Evolutionary conservation across 2,888 invertebrate species (phyloP).

Genomic region (Drosophila leonis): DNA sequence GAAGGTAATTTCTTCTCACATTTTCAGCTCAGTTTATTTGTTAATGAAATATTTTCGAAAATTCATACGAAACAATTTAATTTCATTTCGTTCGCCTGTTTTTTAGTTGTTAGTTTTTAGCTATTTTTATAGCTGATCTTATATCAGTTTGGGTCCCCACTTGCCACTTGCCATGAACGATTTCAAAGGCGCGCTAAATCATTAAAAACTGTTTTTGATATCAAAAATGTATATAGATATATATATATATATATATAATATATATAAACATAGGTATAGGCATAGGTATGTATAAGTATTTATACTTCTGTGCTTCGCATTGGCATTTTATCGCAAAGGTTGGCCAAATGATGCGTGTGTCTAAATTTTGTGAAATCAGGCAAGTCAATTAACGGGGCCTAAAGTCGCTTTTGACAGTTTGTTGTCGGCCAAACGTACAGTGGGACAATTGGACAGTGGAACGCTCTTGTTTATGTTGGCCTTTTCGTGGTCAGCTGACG

Average conservation of each 20-base stretch:
- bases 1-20: constrained; percentile 43
- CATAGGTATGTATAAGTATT: not conserved
- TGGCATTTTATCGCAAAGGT: constrained; percentile 55
- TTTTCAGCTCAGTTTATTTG: constrained; percentile 58
- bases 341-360: constrained; percentile 56
- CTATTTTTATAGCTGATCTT: constrained; percentile 66
- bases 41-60: constrained; percentile 47
- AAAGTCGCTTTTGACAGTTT: constrained; percentile 65
- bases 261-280: not conserved
- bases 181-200: constrained; percentile 59
- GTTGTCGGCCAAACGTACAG: constrained; percentile 42
- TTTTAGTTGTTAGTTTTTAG: constrained; percentile 37
- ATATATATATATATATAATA: not conserved
- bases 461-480: not conserved
- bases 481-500: constrained; percentile 60
- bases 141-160: constrained; percentile 4
- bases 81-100: constrained; percentile 12
- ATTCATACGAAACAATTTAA: constrained; percentile 9
- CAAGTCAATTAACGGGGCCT: constrained; percentile 53
- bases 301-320: constrained; percentile 9
- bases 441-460: constrained; percentile 14
- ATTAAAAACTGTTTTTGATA: constrained; percentile 43
- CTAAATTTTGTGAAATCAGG: constrained; percentile 57
- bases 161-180: constrained; percentile 37
- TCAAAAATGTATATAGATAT: constrained; percentile 31